Evolutionary conservation across 2,113 vertebrate species (phyloP), one percentile per base, ranked within the genome.

Genomic region (Coryphaenoides rupestris): DNA sequence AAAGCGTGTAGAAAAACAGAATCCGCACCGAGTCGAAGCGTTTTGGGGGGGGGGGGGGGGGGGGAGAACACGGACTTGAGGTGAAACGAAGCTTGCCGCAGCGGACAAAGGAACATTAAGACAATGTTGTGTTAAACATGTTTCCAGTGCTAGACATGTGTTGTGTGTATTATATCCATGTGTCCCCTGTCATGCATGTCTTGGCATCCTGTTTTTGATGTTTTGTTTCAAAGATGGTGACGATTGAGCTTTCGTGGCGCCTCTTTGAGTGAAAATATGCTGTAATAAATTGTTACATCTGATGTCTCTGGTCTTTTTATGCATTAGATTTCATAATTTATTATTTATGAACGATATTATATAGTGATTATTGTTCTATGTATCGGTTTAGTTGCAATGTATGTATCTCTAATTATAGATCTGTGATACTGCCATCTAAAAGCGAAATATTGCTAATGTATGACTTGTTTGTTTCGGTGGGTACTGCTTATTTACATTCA

Each of bases 221-320:
- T 63, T 63, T 28, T 53, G 4, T 33, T 33, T 65, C 63, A 61
- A 60, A 56, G 68, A n/a, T 53, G 19, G 49, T 33, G 28, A 21
- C n/a, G n/a, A 46, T 40, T 12, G 16, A 78, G 61, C 69, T n/a
- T n/a, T 10, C 33, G 33, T 1, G 33, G 7, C 47, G 15, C 47
- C 47, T 45, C 40, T 13, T 5, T 45, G 13, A 10, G 40, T 6
- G 40, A 45, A 50, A 50, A n/a, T 50, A 14, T 50, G 16, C 47
- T 80, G 67, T 79, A 91, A 90, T 91, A 90, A 90, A 90, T 84
- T 55, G 60, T 65, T 64, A 63, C 74, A 63, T 63, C 78, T 72
- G 73, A 66, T 1, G 62, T 62, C 60, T 78, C 65, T 15, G 82
- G 63, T 40, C 69, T 88, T 68, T 77, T 69, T 70, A 45, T 73